Evolutionary conservation across 2,797 vertebrate genomes (phyloP).

Genomic region (Acanthis flammea): DNA sequence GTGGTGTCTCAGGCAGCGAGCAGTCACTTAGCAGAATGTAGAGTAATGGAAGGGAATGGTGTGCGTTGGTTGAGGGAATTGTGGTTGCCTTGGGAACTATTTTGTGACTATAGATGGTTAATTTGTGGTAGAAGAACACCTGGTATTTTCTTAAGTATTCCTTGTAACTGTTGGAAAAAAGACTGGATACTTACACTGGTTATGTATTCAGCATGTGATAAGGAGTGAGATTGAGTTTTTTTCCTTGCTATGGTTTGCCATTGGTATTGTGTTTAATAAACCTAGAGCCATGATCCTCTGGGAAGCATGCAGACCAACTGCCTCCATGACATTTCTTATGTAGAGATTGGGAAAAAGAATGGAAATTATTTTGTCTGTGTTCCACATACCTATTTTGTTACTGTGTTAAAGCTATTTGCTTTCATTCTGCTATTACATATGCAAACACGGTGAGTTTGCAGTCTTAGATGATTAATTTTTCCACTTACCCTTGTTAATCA

Average conservation of each 20-base stretch:
- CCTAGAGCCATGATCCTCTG: not conserved
- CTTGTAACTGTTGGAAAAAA: not conserved
- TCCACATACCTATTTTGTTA: not conserved
- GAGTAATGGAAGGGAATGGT: not conserved
- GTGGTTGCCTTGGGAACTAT: constrained; percentile 45
- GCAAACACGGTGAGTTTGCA: not conserved
- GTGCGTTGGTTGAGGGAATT: not conserved
- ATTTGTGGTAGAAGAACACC: not conserved
- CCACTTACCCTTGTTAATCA: not conserved
- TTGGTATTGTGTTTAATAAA: not conserved
- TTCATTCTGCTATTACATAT: not conserved
- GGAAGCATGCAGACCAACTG: not conserved
- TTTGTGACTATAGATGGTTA: not conserved
- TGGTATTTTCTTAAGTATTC: not conserved
- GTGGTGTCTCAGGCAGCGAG: not conserved
- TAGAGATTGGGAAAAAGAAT: not conserved
- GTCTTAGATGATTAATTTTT: not conserved
- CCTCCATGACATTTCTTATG: not conserved
- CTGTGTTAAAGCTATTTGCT: not conserved
- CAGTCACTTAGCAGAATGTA: not conserved
- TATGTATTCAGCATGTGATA: not conserved
- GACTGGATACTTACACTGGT: not conserved
- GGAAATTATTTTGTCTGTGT: not conserved
- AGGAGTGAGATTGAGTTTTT: not conserved
- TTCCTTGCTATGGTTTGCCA: not conserved